Percentiles rank a stretch among this genome's conserved stretches.
phyloP scores from a whole-genome alignment of 1,140 invertebrate genomes.

The Amyelois transitella region DNA sequence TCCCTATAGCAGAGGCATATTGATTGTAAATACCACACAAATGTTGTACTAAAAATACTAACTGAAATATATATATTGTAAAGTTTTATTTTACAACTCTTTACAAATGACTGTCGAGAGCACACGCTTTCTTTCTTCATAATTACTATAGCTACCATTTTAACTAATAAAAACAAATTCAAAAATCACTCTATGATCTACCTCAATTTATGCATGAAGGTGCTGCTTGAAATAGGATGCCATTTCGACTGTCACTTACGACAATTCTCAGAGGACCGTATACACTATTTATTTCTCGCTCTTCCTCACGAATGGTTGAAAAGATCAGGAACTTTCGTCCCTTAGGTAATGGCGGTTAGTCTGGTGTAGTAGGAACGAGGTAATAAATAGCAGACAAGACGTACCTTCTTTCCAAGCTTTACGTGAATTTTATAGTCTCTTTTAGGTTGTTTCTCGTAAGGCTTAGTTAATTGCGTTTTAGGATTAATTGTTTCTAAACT shows the following conservation, averaged over 20 bases:
- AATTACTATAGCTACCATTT: not conserved
- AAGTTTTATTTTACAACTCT: no score
- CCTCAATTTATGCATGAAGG: not conserved
- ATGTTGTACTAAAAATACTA: no score
- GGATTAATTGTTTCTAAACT: no score
- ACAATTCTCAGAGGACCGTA: conserved; percentile 2
- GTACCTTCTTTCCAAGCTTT: conserved; percentile 1
- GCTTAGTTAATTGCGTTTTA: no score
- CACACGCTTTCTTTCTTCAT: not conserved
- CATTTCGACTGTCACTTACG: conserved; percentile 5
- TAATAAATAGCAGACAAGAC: conserved; percentile 24
- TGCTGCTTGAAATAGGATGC: conserved; percentile 8
- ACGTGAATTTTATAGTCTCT: not conserved
- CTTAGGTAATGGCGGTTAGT: conserved; percentile 11
- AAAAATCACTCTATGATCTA: not conserved
- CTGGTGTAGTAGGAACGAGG: conserved; percentile 15
- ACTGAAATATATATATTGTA: conserved; percentile 7
- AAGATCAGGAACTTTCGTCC: conserved; percentile 12
- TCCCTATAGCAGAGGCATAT: no score
- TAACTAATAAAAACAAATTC: not conserved
- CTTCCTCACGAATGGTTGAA: conserved; percentile 12
- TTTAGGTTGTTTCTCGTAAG: no score
- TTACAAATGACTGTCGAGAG: no score
- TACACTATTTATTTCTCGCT: conserved; percentile 10
- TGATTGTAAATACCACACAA: no score